Conservation (phyloP, 2,888 invertebrate genomes). For the Epistrophe grossulariae region DNA sequence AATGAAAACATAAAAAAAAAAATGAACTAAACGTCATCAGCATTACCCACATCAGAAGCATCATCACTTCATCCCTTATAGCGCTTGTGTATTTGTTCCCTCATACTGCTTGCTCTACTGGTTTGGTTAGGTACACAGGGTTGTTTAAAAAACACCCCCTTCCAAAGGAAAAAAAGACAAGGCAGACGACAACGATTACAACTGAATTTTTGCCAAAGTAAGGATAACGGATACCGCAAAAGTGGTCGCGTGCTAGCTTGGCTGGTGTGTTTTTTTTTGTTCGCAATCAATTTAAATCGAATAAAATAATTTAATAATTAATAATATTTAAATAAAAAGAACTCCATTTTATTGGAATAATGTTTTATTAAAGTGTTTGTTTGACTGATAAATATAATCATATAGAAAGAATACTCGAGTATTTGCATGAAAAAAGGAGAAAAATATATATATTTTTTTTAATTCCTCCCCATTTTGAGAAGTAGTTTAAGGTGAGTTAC, state of each 20-base stretch:
- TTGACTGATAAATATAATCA: background rate
- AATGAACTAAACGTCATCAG: conserved; percentile 63
- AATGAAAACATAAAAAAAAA: conserved; percentile 50
- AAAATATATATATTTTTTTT: background rate
- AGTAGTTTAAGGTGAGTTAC: conserved; percentile 35
- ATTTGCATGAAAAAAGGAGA: background rate
- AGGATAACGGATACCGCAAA: conserved; percentile 75
- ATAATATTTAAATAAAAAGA: conserved; percentile 11
- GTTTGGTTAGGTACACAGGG: background rate
- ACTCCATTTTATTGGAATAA: background rate
- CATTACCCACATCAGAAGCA: conserved; percentile 60
- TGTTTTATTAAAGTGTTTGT: conserved; percentile 14
- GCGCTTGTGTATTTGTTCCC: conserved; percentile 59
- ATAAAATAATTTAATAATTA: conserved; percentile 42
- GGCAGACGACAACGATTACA: conserved; percentile 65
- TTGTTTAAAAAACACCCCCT: conserved; percentile 34
- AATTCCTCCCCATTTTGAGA: background rate
- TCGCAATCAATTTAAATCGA: conserved; percentile 34
- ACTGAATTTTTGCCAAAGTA: conserved; percentile 69
- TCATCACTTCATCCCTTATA: conserved; percentile 67
- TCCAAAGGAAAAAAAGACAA: conserved; percentile 35
- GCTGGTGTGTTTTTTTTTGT: conserved; percentile 49
- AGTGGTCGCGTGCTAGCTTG: conserved; percentile 73
- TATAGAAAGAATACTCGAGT: background rate
- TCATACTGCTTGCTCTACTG: conserved; percentile 18